phyloP scores from a whole-genome alignment of 1,140 invertebrate species.

The Stegodyphus mimosarum region DNA sequence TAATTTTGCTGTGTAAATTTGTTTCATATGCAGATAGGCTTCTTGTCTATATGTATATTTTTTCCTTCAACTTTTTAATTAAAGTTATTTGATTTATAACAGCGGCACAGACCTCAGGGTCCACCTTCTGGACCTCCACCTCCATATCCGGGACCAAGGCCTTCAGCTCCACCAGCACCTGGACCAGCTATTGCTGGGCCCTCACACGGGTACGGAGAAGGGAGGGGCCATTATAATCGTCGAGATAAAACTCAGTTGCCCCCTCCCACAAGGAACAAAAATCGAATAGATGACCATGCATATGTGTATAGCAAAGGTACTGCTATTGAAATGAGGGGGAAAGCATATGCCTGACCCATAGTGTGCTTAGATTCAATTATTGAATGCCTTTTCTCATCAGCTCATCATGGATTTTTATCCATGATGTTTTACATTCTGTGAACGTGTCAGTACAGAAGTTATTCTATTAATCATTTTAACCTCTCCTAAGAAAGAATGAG shows the following conservation, averaged over 20 bases:
- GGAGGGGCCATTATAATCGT: conserved; percentile 76
- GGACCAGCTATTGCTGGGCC: conserved; percentile 70
- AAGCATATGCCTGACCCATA: conserved; percentile 59
- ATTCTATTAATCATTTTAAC: no score
- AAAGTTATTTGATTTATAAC: not conserved
- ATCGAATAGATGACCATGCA: conserved; percentile 19
- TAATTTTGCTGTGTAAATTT: no score
- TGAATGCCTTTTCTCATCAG: conserved; percentile 48
- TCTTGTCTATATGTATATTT: not conserved
- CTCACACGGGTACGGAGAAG: conserved; percentile 77
- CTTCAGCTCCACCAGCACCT: conserved; percentile 62
- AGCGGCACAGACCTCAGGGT: conserved; percentile 47
- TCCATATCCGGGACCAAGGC: conserved; percentile 64
- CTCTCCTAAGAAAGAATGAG: no score
- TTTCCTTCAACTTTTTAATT: not conserved
- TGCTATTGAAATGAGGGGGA: conserved; percentile 52
- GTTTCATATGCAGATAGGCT: no score
- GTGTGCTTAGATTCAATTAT: conserved; percentile 36
- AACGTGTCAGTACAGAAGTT: no score
- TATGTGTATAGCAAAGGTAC: conserved; percentile 49
- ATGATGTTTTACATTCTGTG: no score
- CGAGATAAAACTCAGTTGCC: conserved; percentile 12
- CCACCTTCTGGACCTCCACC: conserved; percentile 65
- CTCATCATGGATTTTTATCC: no score
- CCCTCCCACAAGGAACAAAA: conserved; percentile 8